Conservation (phyloP, 2,888 invertebrate species). For the Bedellia somnulentella region DNA sequence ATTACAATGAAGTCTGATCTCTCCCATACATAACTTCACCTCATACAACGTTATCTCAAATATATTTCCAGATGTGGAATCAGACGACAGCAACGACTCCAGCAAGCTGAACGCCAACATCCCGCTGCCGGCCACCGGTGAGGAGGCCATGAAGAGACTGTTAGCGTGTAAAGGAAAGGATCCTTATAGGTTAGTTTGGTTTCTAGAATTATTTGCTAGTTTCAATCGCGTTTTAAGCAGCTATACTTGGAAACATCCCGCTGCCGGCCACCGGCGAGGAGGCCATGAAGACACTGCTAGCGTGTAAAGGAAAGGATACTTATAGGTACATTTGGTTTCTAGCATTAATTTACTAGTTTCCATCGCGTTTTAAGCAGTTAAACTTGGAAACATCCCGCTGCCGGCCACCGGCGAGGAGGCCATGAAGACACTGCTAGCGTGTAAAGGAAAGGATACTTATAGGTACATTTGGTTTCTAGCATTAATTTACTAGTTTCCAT, state of each 20-base stretch:
- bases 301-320: slow-evolving; percentile 94
- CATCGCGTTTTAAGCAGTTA: too few species aligned
- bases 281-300: slow-evolving; percentile 89
- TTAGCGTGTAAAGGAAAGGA: slow-evolving; percentile 94
- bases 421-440: slow-evolving; percentile 88
- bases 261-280: slow-evolving; percentile 91
- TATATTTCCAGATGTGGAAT: slow-evolving; percentile 33
- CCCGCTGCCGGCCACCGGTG: slow-evolving; percentile 84
- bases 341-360: background rate
- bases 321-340: slow-evolving; percentile 70
- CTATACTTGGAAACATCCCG: slow-evolving; percentile 74
- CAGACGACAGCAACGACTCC: slow-evolving; percentile 29
- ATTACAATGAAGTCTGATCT: too few species aligned
- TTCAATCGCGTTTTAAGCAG: too few species aligned
- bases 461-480: slow-evolving; percentile 58
- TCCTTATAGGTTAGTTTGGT: slow-evolving; percentile 77
- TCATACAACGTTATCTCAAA: too few species aligned
- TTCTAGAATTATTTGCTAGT: background rate
- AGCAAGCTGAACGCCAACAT: slow-evolving; percentile 65
- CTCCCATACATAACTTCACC: too few species aligned
- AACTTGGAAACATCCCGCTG: slow-evolving; percentile 75
- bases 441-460: slow-evolving; percentile 95
- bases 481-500: too few species aligned
- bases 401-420: slow-evolving; percentile 93
- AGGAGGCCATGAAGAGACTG: slow-evolving; percentile 92